Percentiles rank a stretch among this genome's conserved stretches.
Evolutionary conservation across 1,140 invertebrate genomes (phyloP).

Genomic region (Leptoteleia sp.): DNA sequence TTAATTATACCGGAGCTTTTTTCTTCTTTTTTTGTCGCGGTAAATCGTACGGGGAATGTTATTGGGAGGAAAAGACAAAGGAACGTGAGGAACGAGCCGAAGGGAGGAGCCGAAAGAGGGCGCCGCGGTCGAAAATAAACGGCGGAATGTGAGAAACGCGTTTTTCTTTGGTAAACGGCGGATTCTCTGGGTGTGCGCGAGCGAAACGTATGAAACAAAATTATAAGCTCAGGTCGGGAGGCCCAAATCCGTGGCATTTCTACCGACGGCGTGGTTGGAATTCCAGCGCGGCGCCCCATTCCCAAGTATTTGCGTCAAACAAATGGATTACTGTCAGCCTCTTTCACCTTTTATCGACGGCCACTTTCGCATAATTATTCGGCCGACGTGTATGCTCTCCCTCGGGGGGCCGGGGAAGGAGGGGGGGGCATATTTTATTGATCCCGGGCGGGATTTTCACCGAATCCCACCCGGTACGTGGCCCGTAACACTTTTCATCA

Average conservation of each 20-base stretch:
- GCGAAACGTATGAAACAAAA: constrained; percentile 10
- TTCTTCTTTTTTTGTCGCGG: constrained; percentile 8
- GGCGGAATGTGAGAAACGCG: background rate
- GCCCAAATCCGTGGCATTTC: constrained; percentile 22
- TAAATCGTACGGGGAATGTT: constrained; percentile 29
- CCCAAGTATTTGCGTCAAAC: constrained; percentile 17
- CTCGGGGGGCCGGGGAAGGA: no score
- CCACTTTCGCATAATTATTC: constrained; percentile 27
- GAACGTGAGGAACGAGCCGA: background rate
- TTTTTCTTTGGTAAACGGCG: constrained; percentile 9
- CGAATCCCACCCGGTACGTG: background rate
- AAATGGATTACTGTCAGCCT: constrained; percentile 19
- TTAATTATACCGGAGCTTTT: constrained; percentile 38
- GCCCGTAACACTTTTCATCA: constrained; percentile 24
- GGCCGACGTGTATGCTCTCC: background rate
- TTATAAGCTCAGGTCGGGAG: constrained; percentile 11
- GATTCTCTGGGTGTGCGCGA: constrained; percentile 19
- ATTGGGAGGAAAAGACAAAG: constrained; percentile 20
- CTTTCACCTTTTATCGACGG: constrained; percentile 24
- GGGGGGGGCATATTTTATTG: no score
- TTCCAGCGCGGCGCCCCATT: constrained; percentile 25
- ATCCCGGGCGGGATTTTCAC: background rate
- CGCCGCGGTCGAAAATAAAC: constrained; percentile 25
- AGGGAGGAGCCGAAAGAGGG: constrained; percentile 5
- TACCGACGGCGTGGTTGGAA: constrained; percentile 1